Evolutionary conservation across 2,113 vertebrate species (phyloP).

Genomic region (Taxidea taxus): DNA sequence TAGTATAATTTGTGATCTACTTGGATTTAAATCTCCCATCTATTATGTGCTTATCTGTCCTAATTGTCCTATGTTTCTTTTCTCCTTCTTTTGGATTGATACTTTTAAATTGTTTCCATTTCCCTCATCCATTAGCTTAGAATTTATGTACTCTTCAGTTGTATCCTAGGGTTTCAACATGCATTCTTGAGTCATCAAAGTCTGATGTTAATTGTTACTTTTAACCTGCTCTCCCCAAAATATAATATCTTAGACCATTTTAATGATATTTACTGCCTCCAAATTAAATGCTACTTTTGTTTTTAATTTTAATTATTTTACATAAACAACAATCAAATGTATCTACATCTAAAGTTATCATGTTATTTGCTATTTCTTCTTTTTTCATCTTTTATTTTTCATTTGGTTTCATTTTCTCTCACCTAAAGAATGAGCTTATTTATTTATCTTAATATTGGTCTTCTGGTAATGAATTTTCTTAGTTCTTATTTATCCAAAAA

Average conservation of each 20-base stretch:
- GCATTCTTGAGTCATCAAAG: neutral
- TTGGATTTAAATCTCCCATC: conserved; percentile 19
- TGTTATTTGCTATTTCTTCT: neutral
- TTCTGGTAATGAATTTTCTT: neutral
- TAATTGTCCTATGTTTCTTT: neutral
- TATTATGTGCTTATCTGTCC: neutral
- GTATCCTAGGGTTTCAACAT: neutral
- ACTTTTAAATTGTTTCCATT: neutral
- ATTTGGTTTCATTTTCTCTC: neutral
- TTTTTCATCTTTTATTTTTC: neutral
- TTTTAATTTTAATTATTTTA: conserved; percentile 6
- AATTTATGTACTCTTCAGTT: neutral
- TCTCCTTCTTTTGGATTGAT: neutral
- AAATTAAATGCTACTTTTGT: neutral
- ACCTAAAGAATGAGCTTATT: neutral
- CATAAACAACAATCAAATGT: neutral
- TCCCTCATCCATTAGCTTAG: neutral
- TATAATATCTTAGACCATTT: neutral
- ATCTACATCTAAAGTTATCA: neutral
- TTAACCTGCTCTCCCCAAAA: neutral
- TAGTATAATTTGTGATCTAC: neutral
- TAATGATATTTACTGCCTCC: neutral
- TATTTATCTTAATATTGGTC: neutral
- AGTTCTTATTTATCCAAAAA: neutral
- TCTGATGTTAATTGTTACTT: neutral